A percentile compares a stretch with the other conserved stretches of the same genome.
These are phyloP conservation scores for Notothenia coriiceps DNA, from an alignment of 2,113 vertebrate species.

Conservation along the genomic window DNA sequence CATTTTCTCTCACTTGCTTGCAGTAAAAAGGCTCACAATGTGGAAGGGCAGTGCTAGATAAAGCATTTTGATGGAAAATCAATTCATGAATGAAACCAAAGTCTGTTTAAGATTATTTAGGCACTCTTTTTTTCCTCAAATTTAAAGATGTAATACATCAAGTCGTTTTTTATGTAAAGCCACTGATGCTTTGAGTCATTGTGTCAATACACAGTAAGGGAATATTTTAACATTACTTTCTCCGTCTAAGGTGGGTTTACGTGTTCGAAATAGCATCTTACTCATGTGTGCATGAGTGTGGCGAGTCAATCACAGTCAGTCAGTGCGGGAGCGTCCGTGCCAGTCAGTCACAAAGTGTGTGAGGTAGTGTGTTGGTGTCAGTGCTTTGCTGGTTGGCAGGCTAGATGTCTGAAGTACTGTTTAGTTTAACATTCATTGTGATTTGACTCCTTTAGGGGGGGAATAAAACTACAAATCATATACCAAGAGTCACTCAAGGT, in stretches of 20 bases:
- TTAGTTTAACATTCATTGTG: constrained; percentile 73
- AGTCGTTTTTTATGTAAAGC: constrained; percentile 19
- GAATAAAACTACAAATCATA: constrained; percentile 28
- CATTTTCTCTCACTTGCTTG: constrained; percentile 26
- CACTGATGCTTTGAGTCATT: background rate
- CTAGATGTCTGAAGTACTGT: constrained; percentile 68
- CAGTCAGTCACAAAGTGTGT: constrained; percentile 77
- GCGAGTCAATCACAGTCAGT: constrained; percentile 56
- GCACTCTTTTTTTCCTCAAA: constrained; percentile 18
- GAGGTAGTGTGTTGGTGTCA: constrained; percentile 88
- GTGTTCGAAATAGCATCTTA: constrained; percentile 44
- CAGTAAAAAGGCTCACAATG: constrained; percentile 47
- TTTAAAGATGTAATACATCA: constrained; percentile 1
- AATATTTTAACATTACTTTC: constrained; percentile 20
- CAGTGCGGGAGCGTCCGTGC: constrained; percentile 69
- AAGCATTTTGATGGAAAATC: constrained; percentile 44
- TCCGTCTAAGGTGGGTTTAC: constrained; percentile 4
- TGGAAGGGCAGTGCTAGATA: constrained; percentile 40
- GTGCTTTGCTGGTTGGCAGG: constrained; percentile 83
- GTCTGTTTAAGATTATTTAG: constrained; percentile 34
- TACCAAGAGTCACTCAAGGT: constrained; percentile 76
- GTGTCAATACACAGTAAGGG: constrained; percentile 18
- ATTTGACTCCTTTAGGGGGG: constrained; percentile 60
- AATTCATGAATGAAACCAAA: constrained; percentile 21
- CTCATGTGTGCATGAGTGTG: constrained; percentile 32